phyloP scores from a whole-genome alignment of 2,888 invertebrate genomes.

The Euclidia mi region DNA sequence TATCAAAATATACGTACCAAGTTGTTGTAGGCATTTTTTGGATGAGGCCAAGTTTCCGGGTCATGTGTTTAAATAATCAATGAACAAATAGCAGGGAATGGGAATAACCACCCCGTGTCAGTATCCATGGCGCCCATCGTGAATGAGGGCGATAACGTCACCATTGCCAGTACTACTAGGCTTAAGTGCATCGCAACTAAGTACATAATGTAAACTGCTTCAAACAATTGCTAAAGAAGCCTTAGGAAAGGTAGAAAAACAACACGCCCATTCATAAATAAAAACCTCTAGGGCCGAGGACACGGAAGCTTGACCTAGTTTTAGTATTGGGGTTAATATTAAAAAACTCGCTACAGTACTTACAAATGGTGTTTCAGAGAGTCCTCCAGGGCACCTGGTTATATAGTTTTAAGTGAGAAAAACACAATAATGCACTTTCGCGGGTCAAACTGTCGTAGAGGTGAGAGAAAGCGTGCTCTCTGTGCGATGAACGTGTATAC shows the following conservation, averaged over 20 bases:
- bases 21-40: neutral
- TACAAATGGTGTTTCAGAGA: slow-evolving; percentile 80
- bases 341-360: slow-evolving; percentile 63
- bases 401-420: slow-evolving; percentile 53
- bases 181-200: slow-evolving; percentile 30
- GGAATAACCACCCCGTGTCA: slow-evolving; percentile 57
- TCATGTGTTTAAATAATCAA: slow-evolving; percentile 41
- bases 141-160: slow-evolving; percentile 63
- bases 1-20: neutral
- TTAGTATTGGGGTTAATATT: slow-evolving; percentile 51
- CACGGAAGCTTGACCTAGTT: slow-evolving; percentile 87
- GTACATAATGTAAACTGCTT: slow-evolving; percentile 25
- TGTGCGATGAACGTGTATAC: slow-evolving; percentile 72
- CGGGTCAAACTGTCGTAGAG: slow-evolving; percentile 62
- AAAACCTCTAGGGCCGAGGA: slow-evolving; percentile 78
- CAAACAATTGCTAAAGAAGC: slow-evolving; percentile 43
- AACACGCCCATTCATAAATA: slow-evolving; percentile 81
- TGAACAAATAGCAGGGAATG: slow-evolving; percentile 43
- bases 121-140: slow-evolving; percentile 59
- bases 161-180: slow-evolving; percentile 28
- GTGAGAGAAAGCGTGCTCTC: slow-evolving; percentile 73
- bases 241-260: slow-evolving; percentile 58
- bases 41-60: slow-evolving; percentile 1
- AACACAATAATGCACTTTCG: slow-evolving; percentile 69
- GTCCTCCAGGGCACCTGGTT: slow-evolving; percentile 76